phyloP scores from a whole-genome alignment of 1,140 invertebrate species.

The Euwallacea fornicatus region DNA sequence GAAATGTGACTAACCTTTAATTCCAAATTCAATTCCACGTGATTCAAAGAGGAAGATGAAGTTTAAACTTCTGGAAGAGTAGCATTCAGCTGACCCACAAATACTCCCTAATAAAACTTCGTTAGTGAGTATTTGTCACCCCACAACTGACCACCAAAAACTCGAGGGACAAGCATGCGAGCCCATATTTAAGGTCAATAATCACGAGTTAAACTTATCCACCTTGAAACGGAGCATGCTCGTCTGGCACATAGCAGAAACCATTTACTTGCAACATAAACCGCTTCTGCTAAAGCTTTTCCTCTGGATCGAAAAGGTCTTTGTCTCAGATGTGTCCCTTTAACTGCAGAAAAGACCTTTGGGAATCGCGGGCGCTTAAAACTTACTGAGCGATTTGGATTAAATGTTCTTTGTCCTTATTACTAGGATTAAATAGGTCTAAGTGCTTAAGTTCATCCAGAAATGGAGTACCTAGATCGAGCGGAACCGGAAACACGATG shows the following conservation, averaged over 20 bases:
- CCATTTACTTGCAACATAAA: neutral
- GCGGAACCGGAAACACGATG: constrained; percentile 94
- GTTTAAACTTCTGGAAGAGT: neutral
- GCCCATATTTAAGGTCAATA: constrained; percentile 6
- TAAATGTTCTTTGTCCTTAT: constrained; percentile 21
- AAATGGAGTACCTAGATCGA: constrained; percentile 75
- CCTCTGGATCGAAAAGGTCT: constrained; percentile 17
- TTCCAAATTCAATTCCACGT: no score
- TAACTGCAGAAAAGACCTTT: constrained; percentile 27
- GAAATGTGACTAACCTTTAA: no score
- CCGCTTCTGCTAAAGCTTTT: neutral
- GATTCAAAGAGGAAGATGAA: no score
- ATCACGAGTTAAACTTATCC: constrained; percentile 21
- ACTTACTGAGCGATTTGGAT: constrained; percentile 11
- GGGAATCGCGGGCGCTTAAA: neutral
- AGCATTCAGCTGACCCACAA: constrained; percentile 1
- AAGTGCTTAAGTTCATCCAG: constrained; percentile 23
- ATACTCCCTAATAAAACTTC: no score
- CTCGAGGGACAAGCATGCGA: neutral
- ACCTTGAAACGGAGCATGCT: neutral
- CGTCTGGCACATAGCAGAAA: neutral
- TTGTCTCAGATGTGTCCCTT: constrained; percentile 26
- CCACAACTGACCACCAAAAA: neutral
- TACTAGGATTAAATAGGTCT: constrained; percentile 10
- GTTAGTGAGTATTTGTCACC: no score